Base-by-base conservation (phyloP, 2,113 vertebrate genomes). In the Ifrita kowaldi region DNA sequence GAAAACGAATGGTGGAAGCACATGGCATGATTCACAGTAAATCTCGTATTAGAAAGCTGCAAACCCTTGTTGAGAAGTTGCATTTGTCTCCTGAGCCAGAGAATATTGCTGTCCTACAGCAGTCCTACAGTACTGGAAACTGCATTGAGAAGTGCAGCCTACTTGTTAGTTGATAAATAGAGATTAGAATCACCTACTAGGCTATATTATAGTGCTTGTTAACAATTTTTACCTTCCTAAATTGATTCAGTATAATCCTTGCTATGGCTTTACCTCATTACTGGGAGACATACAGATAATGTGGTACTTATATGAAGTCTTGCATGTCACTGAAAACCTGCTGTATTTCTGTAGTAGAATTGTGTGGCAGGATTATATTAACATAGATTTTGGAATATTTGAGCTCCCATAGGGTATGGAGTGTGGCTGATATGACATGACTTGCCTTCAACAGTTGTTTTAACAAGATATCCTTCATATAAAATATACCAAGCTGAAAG, bases 381-480 rank as follows among this genome's bases (percentile, higher is more conserved):
- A 95, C 95, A 97, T 84, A 97, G 96, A 92, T 83, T 97, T 90
- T 91, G 95, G 95, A 97, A 96, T 93, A 96, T 97, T 95, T 96
- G 88, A 95, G 93, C 85, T 97, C 97, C 97, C 97, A 98, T 93
- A 96, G 97, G 96, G 95, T 96, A 96, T 92, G 84, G 91, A 95
- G 76, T 96, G 86, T 94, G 92, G 96, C 77, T 97, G 97, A 97
- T 98, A 95, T 39, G 96, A 97, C 96, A 97, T 84, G 91, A 97
- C 94, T 97, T 96, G 95, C 97, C 95, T 98, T 96, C 98, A 96
- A 97, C 97, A 97, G 97, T 98, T 98, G 97, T 98, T 98, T 97
- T 98, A 98, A 97, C 96, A 98, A 98, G 98, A 98, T 98, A 98
- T 92, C 87, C 89, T 97, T 98, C 97, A 77, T 95, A 96, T 75